A percentile compares a stretch with the other conserved stretches of the same genome.
These are phyloP conservation scores for Rhegmatorhina hoffmannsi DNA, from an alignment of 2,113 vertebrate genomes.

Conservation along the genomic window DNA sequence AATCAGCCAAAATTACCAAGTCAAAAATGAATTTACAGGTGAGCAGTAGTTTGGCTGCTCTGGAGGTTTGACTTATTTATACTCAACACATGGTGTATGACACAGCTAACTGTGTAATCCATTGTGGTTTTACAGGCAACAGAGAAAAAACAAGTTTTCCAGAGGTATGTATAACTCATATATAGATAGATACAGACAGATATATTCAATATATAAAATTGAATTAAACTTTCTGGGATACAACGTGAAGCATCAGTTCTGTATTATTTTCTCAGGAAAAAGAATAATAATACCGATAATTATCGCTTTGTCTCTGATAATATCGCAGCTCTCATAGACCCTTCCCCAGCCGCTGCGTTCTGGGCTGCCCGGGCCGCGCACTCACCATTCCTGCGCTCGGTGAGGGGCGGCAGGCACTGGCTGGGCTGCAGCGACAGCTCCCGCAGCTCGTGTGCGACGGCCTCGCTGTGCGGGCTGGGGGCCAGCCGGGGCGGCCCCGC, in stretches of 20 bases:
- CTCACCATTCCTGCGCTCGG: slow-evolving; percentile 95
- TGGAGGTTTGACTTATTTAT: background rate
- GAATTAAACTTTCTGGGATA: background rate
- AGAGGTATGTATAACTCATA: background rate
- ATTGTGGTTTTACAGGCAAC: background rate
- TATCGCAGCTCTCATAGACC: too few relatives aligned
- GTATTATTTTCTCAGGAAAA: background rate
- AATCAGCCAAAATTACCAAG: background rate
- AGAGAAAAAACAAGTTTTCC: background rate
- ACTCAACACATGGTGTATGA: background rate
- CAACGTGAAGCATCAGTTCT: background rate
- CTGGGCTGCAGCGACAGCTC: slow-evolving; percentile 90
- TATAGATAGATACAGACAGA: too few relatives aligned
- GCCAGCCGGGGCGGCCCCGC: slow-evolving; percentile 80
- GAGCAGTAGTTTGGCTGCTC: background rate
- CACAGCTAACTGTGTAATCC: background rate
- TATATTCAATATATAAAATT: background rate
- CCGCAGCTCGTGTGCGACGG: slow-evolving; percentile 91
- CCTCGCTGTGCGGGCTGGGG: slow-evolving; percentile 95
- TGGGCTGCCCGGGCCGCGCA: background rate
- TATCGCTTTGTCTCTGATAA: background rate
- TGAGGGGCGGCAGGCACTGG: slow-evolving; percentile 88
- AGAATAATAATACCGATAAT: background rate
- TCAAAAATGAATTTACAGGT: background rate
- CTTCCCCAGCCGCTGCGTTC: too few relatives aligned